A percentile compares a stretch with the other conserved stretches of the same genome.
Conservation (phyloP, 2,113 vertebrate species). For the Dinomys branickii region DNA sequence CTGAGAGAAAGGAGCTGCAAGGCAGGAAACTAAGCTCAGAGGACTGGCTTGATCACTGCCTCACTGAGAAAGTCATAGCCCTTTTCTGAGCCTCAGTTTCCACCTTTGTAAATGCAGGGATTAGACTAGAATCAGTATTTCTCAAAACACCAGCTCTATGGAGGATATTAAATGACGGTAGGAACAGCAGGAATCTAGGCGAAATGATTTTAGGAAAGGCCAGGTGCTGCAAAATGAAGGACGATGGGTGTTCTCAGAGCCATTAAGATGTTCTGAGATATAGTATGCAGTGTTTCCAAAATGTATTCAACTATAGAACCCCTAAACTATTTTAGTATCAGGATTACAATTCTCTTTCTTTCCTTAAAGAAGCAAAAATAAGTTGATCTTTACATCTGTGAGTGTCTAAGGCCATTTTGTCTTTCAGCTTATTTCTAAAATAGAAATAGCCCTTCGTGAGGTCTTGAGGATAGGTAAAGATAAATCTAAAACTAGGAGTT, state of each 20-base stretch:
- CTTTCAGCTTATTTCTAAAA: background rate
- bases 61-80: background rate
- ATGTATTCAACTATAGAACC: background rate
- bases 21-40: background rate
- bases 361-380: background rate
- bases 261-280: background rate
- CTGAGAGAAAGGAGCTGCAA: background rate
- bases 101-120: background rate
- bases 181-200: background rate
- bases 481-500: background rate
- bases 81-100: slow-evolving; percentile 16
- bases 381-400: background rate
- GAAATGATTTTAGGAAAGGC: background rate
- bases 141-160: background rate
- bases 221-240: background rate
- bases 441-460: background rate
- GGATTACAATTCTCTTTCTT: background rate
- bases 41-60: background rate
- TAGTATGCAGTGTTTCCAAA: background rate
- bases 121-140: background rate
- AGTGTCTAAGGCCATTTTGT: background rate
- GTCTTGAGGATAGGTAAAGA: background rate
- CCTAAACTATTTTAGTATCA: background rate
- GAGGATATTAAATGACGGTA: background rate
- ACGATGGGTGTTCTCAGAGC: background rate